These are phyloP conservation scores for Phortica okadai DNA, from an alignment of 2,888 invertebrate genomes.

Conservation along the genomic window DNA sequence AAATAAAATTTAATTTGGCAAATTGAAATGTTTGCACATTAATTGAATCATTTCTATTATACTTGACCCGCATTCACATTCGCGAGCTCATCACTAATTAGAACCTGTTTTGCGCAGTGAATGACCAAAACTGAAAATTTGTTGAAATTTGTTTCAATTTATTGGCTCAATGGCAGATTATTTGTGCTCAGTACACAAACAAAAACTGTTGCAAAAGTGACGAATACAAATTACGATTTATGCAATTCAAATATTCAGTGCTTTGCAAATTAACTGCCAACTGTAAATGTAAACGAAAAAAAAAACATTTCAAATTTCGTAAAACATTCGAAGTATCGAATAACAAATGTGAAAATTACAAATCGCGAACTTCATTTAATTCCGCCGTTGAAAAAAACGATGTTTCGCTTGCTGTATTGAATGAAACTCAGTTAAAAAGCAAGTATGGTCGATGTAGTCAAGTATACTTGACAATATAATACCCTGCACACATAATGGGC, in stretches of 20 bases:
- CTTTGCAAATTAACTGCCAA: background rate
- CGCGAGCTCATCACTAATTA: too few relatives aligned
- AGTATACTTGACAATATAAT: too few relatives aligned
- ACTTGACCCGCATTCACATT: too few relatives aligned
- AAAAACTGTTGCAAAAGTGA: background rate
- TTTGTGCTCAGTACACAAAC: background rate
- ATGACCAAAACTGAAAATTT: too few relatives aligned
- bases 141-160: too few relatives aligned
- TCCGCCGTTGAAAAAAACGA: too few relatives aligned
- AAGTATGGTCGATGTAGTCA: too few relatives aligned
- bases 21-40: background rate
- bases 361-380: too few relatives aligned
- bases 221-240: background rate
- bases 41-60: background rate
- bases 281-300: background rate
- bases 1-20: constrained; percentile 1
- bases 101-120: too few relatives aligned
- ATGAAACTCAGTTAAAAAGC: too few relatives aligned
- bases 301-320: background rate
- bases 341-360: background rate
- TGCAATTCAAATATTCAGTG: background rate
- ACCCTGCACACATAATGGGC: too few relatives aligned
- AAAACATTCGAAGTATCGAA: background rate
- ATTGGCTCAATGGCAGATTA: background rate
- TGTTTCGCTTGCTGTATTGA: too few relatives aligned